Conservation (phyloP, 2,113 vertebrate species). For the Podilymbus podiceps region DNA sequence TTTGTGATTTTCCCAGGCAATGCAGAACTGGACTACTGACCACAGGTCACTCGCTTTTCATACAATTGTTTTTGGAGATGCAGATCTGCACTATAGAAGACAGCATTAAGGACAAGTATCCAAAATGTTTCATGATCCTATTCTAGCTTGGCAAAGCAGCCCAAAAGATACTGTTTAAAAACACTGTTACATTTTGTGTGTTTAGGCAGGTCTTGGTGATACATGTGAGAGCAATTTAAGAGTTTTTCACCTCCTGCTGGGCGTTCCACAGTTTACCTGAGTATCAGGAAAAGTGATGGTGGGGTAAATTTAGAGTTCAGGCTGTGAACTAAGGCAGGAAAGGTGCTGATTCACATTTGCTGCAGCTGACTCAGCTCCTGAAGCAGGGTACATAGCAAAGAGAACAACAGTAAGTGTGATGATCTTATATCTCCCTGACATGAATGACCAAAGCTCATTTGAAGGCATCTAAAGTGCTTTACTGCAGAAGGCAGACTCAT, state of each 20-base stretch:
- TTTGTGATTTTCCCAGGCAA: not conserved
- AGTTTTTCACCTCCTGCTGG: not conserved
- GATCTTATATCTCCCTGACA: not conserved
- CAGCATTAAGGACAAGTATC: not conserved
- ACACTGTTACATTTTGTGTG: accelerated
- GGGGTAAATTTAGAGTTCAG: not conserved
- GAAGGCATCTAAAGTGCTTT: not conserved
- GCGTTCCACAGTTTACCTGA: not conserved
- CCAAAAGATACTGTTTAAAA: not conserved
- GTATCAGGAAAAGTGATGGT: not conserved
- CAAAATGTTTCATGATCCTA: not conserved
- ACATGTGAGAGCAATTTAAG: not conserved
- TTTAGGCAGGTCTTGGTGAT: not conserved
- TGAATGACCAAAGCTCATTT: not conserved
- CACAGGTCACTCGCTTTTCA: not conserved
- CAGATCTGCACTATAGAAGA: not conserved
- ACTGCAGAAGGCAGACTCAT: not conserved
- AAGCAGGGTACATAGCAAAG: not conserved
- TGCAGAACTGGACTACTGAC: not conserved
- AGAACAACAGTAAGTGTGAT: not conserved
- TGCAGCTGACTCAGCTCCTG: not conserved
- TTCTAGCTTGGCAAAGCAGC: not conserved
- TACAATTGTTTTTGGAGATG: not conserved
- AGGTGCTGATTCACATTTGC: not conserved
- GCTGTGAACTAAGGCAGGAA: not conserved